Evolutionary conservation across 1,140 invertebrate genomes (phyloP).

Genomic region (Musca domestica): DNA sequence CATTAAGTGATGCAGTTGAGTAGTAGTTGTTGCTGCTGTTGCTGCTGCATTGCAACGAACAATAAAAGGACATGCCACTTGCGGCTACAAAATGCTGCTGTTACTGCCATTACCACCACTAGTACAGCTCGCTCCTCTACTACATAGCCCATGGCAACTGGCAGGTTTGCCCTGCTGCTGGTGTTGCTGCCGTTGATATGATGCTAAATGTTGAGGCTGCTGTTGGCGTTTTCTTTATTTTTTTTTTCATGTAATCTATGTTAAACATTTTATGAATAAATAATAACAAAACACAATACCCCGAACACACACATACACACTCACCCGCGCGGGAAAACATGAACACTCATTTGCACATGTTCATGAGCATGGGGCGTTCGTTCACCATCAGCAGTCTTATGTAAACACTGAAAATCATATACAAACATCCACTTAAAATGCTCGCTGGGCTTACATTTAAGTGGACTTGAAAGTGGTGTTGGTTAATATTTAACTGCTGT

Average conservation of each 20-base stretch:
- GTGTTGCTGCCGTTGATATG: no score
- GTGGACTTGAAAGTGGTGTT: no score
- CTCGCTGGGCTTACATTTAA: no score
- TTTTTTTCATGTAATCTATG: conserved; percentile 15
- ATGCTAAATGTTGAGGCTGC: no score
- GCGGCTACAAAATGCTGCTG: conserved; percentile 17
- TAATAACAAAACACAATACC: conserved; percentile 12
- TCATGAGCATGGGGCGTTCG: background rate
- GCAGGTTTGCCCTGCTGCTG: no score
- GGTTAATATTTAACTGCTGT: no score
- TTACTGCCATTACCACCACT: background rate
- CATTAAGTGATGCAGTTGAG: no score
- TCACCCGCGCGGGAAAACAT: background rate
- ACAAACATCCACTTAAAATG: no score
- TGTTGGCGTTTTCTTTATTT: no score
- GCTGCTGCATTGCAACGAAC: background rate
- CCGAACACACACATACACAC: background rate
- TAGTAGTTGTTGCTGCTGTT: background rate
- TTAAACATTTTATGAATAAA: conserved; percentile 23
- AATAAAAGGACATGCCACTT: conserved; percentile 22
- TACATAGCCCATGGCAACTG: no score
- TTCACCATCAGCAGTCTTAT: background rate
- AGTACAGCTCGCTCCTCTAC: no score
- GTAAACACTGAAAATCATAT: no score
- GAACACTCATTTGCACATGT: background rate